phyloP scores from a whole-genome alignment of 2,888 invertebrate species.

The Muschampia plurimacula region DNA sequence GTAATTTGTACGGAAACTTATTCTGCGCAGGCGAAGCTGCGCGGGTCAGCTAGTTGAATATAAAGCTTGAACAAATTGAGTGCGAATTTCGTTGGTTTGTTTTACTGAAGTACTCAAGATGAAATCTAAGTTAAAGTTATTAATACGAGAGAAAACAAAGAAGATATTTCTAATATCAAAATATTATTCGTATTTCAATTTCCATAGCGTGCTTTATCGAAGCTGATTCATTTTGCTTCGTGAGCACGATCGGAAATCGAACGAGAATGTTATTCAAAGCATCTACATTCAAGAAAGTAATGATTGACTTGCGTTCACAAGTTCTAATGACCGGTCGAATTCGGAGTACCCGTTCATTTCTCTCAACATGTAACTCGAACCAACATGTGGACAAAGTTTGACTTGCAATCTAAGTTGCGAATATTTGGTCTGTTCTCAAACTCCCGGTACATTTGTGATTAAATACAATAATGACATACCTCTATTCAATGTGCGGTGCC shows the following conservation, averaged over 20 bases:
- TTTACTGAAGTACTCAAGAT: no score
- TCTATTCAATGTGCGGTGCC: not conserved
- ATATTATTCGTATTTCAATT: no score
- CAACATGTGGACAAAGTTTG: slow-evolving; percentile 9
- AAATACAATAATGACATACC: slow-evolving; percentile 9
- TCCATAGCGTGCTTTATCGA: no score
- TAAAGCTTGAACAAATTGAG: no score
- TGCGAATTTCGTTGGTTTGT: no score
- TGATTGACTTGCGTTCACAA: not conserved
- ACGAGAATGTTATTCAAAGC: not conserved
- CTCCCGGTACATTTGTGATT: not conserved
- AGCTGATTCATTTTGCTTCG: no score
- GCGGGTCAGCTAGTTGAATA: no score
- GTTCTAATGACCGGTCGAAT: not conserved
- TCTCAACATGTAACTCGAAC: not conserved
- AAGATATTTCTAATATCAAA: no score
- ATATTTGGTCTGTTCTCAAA: slow-evolving; percentile 6
- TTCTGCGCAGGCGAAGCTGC: no score
- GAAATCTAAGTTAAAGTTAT: no score
- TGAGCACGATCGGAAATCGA: not conserved
- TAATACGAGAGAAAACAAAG: no score
- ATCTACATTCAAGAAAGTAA: not conserved
- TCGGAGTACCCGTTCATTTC: slow-evolving; percentile 4
- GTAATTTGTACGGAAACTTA: no score
- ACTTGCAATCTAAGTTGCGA: slow-evolving; percentile 21